Percentiles rank a stretch among this genome's conserved stretches.
phyloP scores from a whole-genome alignment of 2,113 vertebrate species.

The Actenoides lindsayi region DNA sequence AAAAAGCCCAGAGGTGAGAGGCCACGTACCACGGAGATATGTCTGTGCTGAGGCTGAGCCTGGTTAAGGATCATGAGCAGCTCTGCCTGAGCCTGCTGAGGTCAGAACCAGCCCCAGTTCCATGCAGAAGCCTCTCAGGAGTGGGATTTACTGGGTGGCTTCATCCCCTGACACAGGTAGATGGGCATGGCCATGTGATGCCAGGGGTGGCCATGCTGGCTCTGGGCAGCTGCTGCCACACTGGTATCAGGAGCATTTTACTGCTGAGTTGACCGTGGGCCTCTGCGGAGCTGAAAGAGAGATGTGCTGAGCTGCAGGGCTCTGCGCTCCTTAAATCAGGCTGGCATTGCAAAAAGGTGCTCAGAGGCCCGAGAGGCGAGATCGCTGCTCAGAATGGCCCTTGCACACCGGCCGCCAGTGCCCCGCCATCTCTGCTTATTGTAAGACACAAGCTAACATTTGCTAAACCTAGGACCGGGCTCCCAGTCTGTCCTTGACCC shows the following conservation, averaged over 20 bases:
- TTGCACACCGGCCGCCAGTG: neutral
- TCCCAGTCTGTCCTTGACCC: neutral
- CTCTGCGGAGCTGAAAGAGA: neutral
- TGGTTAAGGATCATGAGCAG: neutral
- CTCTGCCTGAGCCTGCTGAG: neutral
- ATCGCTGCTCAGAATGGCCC: neutral
- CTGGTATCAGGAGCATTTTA: neutral
- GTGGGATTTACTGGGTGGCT: neutral
- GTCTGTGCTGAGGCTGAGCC: neutral
- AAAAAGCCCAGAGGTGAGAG: neutral
- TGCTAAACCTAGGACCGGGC: neutral
- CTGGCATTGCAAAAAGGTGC: neutral
- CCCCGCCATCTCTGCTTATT: neutral
- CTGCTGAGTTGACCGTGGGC: neutral
- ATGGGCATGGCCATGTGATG: neutral
- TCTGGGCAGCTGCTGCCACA: neutral
- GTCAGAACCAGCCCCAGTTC: neutral
- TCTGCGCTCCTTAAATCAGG: slow-evolving; percentile 7
- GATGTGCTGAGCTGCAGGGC: neutral
- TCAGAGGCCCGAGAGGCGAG: neutral
- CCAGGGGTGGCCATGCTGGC: neutral
- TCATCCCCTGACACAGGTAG: neutral
- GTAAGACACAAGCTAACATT: neutral
- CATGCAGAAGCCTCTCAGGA: neutral
- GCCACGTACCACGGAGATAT: fast-evolving